A percentile compares a stretch with the other conserved stretches of the same genome.
These are phyloP conservation scores for Temnothorax curvispinosus DNA, from an alignment of 1,140 invertebrate genomes.

Conservation along the genomic window DNA sequence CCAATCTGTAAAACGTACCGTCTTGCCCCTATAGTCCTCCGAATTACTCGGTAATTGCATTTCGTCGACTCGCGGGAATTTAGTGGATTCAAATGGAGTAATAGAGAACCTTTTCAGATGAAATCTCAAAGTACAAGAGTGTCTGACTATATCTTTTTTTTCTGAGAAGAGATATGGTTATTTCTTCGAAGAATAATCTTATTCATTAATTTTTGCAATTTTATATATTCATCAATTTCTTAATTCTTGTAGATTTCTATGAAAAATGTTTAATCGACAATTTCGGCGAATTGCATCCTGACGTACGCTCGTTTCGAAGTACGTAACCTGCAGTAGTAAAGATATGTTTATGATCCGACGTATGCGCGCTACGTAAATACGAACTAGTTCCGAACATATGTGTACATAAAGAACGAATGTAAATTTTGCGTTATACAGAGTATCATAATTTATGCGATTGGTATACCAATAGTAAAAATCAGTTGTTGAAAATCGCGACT, in stretches of 20 bases:
- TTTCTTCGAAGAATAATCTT: not conserved
- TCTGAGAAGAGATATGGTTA: not conserved
- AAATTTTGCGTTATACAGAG: not conserved
- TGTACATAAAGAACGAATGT: not conserved
- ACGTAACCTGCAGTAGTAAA: slow-evolving; percentile 25
- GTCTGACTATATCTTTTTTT: not conserved
- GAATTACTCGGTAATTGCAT: slow-evolving; percentile 55
- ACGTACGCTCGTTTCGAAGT: not conserved
- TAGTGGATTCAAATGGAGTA: slow-evolving; percentile 40
- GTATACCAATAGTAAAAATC: not conserved
- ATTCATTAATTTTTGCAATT: not conserved
- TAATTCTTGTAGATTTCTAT: not conserved
- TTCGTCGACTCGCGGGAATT: slow-evolving; percentile 34
- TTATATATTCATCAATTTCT: not conserved
- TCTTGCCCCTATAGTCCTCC: slow-evolving; percentile 37
- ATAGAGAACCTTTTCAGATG: not conserved
- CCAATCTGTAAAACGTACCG: slow-evolving; percentile 49
- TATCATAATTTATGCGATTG: not conserved
- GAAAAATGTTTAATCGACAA: not conserved
- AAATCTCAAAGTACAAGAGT: not conserved
- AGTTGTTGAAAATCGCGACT: not conserved
- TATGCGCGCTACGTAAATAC: not conserved
- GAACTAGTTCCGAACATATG: no score
- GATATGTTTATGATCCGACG: slow-evolving; percentile 34
- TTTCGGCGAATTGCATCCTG: not conserved